Evolutionary conservation across 1,140 invertebrate genomes (phyloP).

Genomic region (Apis cerana): DNA sequence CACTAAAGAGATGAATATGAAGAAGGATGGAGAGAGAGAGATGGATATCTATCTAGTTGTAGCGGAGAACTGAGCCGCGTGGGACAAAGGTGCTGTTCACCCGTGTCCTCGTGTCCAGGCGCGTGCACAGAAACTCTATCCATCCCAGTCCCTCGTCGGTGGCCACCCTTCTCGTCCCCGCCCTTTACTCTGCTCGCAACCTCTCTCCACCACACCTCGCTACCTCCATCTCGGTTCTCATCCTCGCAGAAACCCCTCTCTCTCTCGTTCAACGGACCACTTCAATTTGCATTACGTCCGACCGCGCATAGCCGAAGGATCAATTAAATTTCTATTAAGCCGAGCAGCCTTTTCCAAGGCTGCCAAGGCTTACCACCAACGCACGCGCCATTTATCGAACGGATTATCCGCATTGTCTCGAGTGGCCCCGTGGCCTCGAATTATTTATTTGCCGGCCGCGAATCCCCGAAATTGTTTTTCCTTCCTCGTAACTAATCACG

Average conservation of each 20-base stretch:
- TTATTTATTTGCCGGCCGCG: constrained; percentile 54
- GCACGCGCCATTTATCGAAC: constrained; percentile 69
- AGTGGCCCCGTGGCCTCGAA: constrained; percentile 35
- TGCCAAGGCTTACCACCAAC: constrained; percentile 35
- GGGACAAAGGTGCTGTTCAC: constrained; percentile 73
- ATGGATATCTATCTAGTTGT: constrained; percentile 51
- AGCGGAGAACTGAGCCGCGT: constrained; percentile 72
- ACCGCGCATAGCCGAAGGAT: constrained; percentile 77
- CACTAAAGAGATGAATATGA: constrained; percentile 21
- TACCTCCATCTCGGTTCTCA: constrained; percentile 7
- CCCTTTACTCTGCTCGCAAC: constrained; percentile 14
- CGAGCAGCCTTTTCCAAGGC: constrained; percentile 68
- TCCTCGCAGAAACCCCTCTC: not conserved
- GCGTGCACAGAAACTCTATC: constrained; percentile 58
- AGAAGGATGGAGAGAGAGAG: constrained; percentile 18
- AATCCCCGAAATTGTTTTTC: constrained; percentile 38
- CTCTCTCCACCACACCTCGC: constrained; percentile 20
- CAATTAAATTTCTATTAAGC: constrained; percentile 80
- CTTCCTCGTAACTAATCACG: too few species aligned
- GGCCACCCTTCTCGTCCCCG: constrained; percentile 15
- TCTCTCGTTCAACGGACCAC: constrained; percentile 59
- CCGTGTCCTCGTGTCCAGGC: constrained; percentile 62
- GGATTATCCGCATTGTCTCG: constrained; percentile 66
- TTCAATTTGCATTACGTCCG: constrained; percentile 77
- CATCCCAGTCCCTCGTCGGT: constrained; percentile 33